phyloP scores from a whole-genome alignment of 2,797 vertebrate species.

The Australoheros facetus region DNA sequence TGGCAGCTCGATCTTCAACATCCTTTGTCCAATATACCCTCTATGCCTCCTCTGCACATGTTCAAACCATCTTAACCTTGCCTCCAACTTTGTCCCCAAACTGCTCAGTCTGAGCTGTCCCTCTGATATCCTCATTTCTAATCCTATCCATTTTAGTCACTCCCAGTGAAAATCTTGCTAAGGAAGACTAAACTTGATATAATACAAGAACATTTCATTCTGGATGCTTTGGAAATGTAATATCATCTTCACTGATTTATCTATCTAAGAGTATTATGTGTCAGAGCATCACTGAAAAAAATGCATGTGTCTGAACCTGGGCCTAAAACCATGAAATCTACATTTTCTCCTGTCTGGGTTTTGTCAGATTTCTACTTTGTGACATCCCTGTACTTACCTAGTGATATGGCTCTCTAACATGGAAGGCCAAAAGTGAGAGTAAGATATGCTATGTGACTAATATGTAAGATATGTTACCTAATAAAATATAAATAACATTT shows the following conservation, averaged over 20 bases:
- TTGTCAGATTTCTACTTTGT: not conserved
- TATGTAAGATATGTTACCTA: not conserved
- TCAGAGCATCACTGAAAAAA: not conserved
- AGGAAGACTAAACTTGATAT: conserved; percentile 5
- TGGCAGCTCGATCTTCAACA: not conserved
- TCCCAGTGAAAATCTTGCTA: not conserved
- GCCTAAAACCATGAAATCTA: not conserved
- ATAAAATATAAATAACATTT: not conserved
- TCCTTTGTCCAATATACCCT: not conserved
- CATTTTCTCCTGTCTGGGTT: not conserved
- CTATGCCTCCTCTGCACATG: not conserved
- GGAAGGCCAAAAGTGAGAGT: not conserved
- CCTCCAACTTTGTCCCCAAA: not conserved
- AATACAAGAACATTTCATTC: not conserved
- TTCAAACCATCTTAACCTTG: not conserved
- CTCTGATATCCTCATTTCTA: not conserved
- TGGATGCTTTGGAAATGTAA: not conserved
- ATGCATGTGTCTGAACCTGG: not conserved
- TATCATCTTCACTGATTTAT: not conserved
- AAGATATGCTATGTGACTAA: not conserved
- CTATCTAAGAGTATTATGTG: not conserved
- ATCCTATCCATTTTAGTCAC: not conserved
- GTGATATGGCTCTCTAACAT: not conserved
- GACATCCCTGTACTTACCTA: too few relatives aligned
- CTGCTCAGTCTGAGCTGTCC: not conserved